Conservation (phyloP, 2,888 invertebrate genomes). For the Zeuzera pyrina region DNA sequence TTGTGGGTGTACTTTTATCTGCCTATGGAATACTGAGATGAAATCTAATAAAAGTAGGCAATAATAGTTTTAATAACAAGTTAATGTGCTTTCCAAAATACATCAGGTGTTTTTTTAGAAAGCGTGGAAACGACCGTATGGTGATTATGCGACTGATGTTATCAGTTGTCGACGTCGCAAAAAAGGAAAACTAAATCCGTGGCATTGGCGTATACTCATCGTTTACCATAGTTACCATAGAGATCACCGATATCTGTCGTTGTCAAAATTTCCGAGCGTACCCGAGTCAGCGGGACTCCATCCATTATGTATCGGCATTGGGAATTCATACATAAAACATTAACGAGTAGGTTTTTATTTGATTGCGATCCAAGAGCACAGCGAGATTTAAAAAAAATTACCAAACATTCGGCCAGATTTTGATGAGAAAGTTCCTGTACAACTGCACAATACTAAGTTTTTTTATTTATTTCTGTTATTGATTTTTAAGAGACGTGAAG, state of each 20-base stretch:
- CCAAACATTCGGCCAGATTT: constrained; percentile 41
- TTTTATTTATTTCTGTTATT: constrained; percentile 2
- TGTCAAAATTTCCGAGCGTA: constrained; percentile 62
- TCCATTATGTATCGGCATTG: constrained; percentile 63
- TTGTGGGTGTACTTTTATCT: too few relatives aligned
- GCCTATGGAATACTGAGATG: too few relatives aligned
- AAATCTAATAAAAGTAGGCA: too few relatives aligned
- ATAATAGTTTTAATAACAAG: too few relatives aligned
- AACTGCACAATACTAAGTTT: constrained; percentile 38
- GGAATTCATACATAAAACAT: constrained; percentile 68
- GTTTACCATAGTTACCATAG: too few relatives aligned
- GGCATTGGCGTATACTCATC: too few relatives aligned
- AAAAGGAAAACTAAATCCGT: constrained; percentile 24
- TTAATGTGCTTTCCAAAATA: too few relatives aligned
- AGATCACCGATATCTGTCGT: constrained; percentile 54
- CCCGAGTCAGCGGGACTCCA: constrained; percentile 56
- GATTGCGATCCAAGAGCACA: constrained; percentile 53
- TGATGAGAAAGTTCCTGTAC: constrained; percentile 59
- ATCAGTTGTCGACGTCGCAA: constrained; percentile 2
- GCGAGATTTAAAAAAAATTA: constrained; percentile 45
- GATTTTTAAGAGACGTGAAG: background rate
- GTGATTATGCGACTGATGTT: constrained; percentile 4
- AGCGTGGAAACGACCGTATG: constrained; percentile 6
- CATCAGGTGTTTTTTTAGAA: too few relatives aligned
- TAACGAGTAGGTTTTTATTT: constrained; percentile 68